Base-by-base conservation (phyloP, 2,797 vertebrate genomes). In the Gobionotothen gibberifrons region DNA sequence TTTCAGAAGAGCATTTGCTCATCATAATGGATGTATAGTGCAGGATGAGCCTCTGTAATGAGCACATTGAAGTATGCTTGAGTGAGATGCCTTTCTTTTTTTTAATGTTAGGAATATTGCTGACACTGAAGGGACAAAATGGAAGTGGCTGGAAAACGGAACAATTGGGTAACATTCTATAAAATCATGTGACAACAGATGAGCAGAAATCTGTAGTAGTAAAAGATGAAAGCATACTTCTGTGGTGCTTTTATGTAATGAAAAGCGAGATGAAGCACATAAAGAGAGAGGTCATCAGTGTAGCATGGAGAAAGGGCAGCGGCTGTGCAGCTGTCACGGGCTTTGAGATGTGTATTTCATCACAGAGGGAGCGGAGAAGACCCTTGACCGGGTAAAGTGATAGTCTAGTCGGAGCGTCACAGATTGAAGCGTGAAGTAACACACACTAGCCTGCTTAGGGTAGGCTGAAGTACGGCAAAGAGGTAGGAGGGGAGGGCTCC, bases 391-490 rank as follows among this genome's bases (percentile, higher is more conserved):
- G 42, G 82, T 85, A 86, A 89, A 84, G 70, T 15, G 76, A 79
- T 78, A 79, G 85, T 74, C 48, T 0, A 60, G 82, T 86, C 76
- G 79, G 52, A 76, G 78, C 53, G 2, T 49, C 76, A 69, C 79
- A 83, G 74, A 89, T 84, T 77, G 85, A 88, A 71, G 78, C 21
- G 29, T 47, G 29, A 78, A 85, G 79, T 83, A 79, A 82, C 78
- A 68, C 82, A 77, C 84, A 72, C 82, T 69, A 46, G 71, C 59
- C 32, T 49, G 12, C 17, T 29, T 56, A 13, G 74, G 64, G 78
- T 83, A 56, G 78, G 79, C 70, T 90, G 77, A 82, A 85, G 89
- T 84, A 76, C 36, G 70, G 77, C 64, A 73, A 79, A 82, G 84
- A 86, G 78, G 79, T 72, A 73, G 80, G 74, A 67, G 78, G 83